These are phyloP conservation scores for Rhea americana DNA, from an alignment of 2,113 vertebrate species.

Conservation along the genomic window DNA sequence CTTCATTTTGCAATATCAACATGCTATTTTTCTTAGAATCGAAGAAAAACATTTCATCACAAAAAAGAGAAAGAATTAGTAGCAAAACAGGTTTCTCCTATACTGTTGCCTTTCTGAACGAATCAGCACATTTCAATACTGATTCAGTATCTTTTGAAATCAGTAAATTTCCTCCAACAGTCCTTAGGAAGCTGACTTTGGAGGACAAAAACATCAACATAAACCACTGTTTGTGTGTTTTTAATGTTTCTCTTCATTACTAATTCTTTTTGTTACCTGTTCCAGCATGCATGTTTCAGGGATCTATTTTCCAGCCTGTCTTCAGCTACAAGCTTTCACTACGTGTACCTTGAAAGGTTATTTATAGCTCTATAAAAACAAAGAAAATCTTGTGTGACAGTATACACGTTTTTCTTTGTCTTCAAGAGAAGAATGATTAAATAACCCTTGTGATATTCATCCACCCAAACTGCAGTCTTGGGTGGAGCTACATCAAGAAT, in stretches of 20 bases:
- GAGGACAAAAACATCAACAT: neutral
- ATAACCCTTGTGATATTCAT: neutral
- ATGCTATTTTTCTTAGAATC: neutral
- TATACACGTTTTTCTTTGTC: neutral
- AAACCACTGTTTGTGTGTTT: rapidly evolving
- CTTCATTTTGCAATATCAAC: neutral
- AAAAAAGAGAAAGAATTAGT: neutral
- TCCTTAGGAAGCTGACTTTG: neutral
- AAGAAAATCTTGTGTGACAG: neutral
- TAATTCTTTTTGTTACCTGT: neutral
- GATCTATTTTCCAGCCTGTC: neutral
- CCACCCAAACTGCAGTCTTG: neutral
- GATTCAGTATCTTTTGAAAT: neutral
- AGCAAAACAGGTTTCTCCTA: neutral
- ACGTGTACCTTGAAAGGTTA: neutral
- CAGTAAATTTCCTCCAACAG: neutral
- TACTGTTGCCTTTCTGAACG: neutral
- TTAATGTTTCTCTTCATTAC: neutral
- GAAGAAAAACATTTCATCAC: neutral
- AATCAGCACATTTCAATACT: neutral
- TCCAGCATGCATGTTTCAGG: neutral
- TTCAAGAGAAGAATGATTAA: neutral
- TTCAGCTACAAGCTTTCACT: neutral
- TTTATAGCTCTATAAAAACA: neutral
- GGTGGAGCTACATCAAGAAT: neutral